phyloP scores from a whole-genome alignment of 2,888 invertebrate genomes.

The Machimus atricapillus region DNA sequence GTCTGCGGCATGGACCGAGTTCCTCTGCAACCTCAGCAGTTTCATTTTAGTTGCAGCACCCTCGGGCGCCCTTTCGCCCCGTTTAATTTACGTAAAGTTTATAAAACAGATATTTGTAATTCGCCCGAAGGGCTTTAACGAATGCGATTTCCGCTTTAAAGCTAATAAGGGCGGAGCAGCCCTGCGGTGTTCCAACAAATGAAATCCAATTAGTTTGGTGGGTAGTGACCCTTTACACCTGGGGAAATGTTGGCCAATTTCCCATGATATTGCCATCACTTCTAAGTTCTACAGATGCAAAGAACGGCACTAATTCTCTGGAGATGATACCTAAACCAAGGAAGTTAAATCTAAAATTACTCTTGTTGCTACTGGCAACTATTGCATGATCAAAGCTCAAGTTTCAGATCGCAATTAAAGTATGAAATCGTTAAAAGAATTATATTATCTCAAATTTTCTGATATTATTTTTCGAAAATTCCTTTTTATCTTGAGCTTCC shows the following conservation, averaged over 20 bases:
- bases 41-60: not conserved
- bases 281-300: not conserved
- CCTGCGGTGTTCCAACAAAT: not conserved
- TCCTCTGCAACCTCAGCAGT: not conserved
- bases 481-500: too few relatives aligned
- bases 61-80: not conserved
- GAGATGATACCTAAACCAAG: not conserved
- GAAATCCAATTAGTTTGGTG: not conserved
- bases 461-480: not conserved
- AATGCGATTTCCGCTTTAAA: not conserved
- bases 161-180: not conserved
- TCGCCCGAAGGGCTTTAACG: not conserved
- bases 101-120: not conserved
- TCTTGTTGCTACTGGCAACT: not conserved
- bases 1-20: not conserved
- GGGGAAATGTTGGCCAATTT: not conserved
- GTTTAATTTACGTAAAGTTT: conserved; percentile 2
- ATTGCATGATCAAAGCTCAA: not conserved
- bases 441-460: not conserved
- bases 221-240: not conserved
- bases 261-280: not conserved
- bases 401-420: not conserved
- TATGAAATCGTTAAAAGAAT: not conserved
- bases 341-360: not conserved
- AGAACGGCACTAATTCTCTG: not conserved